Conservation (phyloP, 1,140 invertebrate genomes). For the Euura lappo region DNA sequence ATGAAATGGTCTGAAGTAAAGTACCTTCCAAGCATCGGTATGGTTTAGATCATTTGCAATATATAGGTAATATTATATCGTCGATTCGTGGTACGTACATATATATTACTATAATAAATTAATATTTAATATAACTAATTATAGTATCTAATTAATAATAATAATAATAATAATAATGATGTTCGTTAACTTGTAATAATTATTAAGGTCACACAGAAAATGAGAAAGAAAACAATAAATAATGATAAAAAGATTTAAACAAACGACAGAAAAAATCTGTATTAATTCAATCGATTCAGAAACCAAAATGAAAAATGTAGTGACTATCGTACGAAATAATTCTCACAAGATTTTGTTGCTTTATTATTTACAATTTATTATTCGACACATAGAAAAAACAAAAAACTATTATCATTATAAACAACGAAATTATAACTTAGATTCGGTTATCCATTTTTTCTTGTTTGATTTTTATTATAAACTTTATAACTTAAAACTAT, state of each 20-base stretch:
- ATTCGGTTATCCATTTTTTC: too few species aligned
- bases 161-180: constrained; percentile 21
- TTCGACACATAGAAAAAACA: constrained; percentile 1
- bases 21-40: neutral
- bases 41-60: neutral
- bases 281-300: too few species aligned
- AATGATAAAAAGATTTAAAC: neutral
- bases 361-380: constrained; percentile 1
- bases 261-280: neutral
- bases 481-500: too few species aligned
- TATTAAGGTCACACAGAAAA: constrained; percentile 34
- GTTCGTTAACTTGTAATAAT: constrained; percentile 52
- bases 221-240: constrained; percentile 30
- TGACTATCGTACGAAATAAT: too few species aligned
- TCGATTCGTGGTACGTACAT: constrained; percentile 26
- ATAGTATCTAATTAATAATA: constrained; percentile 27
- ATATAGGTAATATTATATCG: constrained; percentile 14
- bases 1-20: neutral
- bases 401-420: neutral
- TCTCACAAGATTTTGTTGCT: neutral
- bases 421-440: too few species aligned
- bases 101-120: constrained; percentile 23
- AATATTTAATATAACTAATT: constrained; percentile 34
- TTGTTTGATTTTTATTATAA: too few species aligned
- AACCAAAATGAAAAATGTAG: too few species aligned